These are phyloP conservation scores for Clarias gariepinus DNA, from an alignment of 2,113 vertebrate genomes.

Conservation along the genomic window DNA sequence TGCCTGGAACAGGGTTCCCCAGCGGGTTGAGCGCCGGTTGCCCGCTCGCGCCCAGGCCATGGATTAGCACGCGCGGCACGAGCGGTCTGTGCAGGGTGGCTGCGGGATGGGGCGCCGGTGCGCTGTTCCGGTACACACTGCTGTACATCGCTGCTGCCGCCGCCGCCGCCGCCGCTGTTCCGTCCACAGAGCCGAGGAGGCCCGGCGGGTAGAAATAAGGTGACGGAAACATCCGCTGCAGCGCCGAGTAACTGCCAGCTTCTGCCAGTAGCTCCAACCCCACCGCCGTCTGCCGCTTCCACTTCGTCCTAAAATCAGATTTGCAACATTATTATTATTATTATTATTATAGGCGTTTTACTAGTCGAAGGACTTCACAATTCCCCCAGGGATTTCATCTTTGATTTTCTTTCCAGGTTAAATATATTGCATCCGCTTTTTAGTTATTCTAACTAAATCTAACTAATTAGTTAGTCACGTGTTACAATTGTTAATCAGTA, in stretches of 20 bases:
- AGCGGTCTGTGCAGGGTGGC: slow-evolving; percentile 88
- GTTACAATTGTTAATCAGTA: background rate
- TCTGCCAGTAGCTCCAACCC: slow-evolving; percentile 93
- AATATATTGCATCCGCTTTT: background rate
- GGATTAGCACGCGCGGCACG: slow-evolving; percentile 95
- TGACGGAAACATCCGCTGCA: slow-evolving; percentile 97
- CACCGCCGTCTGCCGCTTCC: slow-evolving; percentile 94
- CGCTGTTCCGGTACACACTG: slow-evolving; percentile 96
- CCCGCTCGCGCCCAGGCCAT: slow-evolving; percentile 92
- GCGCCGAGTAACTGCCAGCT: slow-evolving; percentile 94
- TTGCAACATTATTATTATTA: slow-evolving; percentile 58
- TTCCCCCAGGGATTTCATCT: background rate
- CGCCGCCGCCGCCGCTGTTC: slow-evolving; percentile 90
- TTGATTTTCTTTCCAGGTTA: background rate
- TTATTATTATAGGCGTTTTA: background rate
- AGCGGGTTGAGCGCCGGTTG: slow-evolving; percentile 93
- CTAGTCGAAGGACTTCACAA: background rate
- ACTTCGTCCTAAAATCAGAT: slow-evolving; percentile 86
- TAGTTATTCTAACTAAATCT: background rate
- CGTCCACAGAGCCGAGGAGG: slow-evolving; percentile 93
- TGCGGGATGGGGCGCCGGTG: slow-evolving; percentile 85
- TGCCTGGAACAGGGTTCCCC: slow-evolving; percentile 84
- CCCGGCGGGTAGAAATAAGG: slow-evolving; percentile 98
- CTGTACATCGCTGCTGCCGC: slow-evolving; percentile 98
- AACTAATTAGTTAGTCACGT: background rate